These are phyloP conservation scores for Dendroctonus ponderosae DNA, from an alignment of 1,140 invertebrate species.

Conservation along the genomic window DNA sequence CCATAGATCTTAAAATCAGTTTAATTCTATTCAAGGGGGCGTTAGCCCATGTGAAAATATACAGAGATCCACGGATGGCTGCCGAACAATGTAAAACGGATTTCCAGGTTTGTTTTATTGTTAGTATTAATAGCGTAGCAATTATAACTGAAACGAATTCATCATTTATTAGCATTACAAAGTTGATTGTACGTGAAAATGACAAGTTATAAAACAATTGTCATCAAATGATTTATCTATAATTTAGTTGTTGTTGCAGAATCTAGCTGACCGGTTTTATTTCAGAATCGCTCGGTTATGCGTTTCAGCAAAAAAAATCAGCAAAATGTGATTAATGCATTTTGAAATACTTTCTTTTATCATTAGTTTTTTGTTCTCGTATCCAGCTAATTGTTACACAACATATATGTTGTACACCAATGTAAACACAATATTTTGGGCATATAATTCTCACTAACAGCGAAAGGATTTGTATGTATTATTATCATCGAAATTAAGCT, in stretches of 20 bases:
- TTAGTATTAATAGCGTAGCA: background rate
- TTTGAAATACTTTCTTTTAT: too few relatives aligned
- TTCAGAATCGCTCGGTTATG: too few relatives aligned
- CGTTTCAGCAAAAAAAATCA: too few relatives aligned
- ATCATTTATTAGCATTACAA: background rate
- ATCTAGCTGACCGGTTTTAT: too few relatives aligned
- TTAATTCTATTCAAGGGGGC: constrained; percentile 63
- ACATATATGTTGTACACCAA: too few relatives aligned
- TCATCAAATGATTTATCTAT: constrained; percentile 6
- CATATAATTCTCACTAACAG: too few relatives aligned
- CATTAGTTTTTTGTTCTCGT: too few relatives aligned
- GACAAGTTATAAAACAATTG: background rate
- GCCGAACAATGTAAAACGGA: constrained; percentile 66
- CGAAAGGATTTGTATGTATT: too few relatives aligned
- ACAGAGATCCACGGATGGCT: constrained; percentile 64
- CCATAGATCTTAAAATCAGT: background rate
- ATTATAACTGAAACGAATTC: background rate
- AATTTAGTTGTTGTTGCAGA: background rate
- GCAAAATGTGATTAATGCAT: too few relatives aligned
- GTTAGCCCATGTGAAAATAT: constrained; percentile 73
- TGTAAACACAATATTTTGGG: too few relatives aligned
- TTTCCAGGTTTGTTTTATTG: constrained; percentile 43
- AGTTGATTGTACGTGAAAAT: background rate
- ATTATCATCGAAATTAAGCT: too few relatives aligned
- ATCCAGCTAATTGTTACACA: too few relatives aligned